Evolutionary conservation across 1,140 invertebrate species (phyloP).

Genomic region (Drosophila guanche): DNA sequence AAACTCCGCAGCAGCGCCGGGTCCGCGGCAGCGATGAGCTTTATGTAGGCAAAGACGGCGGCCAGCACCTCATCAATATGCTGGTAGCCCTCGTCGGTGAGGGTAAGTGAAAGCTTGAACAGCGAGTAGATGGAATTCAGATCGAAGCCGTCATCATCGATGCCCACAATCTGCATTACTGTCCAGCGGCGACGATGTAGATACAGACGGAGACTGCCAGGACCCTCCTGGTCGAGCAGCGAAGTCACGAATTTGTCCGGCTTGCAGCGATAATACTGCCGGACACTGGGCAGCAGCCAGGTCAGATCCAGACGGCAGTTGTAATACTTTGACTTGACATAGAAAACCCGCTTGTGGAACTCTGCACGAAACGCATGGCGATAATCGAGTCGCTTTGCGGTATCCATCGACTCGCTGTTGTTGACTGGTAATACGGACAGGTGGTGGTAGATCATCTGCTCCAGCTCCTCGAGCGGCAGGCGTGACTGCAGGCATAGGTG

Average conservation of each 20-base stretch:
- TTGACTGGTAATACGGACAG: slow-evolving; percentile 88
- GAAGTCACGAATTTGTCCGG: slow-evolving; percentile 92
- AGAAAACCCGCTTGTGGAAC: slow-evolving; percentile 89
- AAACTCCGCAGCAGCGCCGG: slow-evolving; percentile 83
- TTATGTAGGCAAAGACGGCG: slow-evolving; percentile 90
- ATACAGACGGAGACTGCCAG: slow-evolving; percentile 93
- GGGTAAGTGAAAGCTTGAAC: slow-evolving; percentile 89
- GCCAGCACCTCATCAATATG: slow-evolving; percentile 89
- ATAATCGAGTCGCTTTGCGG: slow-evolving; percentile 80
- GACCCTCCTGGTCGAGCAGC: slow-evolving; percentile 94
- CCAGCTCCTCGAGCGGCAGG: slow-evolving; percentile 90
- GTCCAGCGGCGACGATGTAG: slow-evolving; percentile 93
- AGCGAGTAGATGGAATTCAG: slow-evolving; percentile 89
- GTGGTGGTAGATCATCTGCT: slow-evolving; percentile 86
- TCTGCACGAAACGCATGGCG: slow-evolving; percentile 86
- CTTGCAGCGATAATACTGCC: slow-evolving; percentile 88
- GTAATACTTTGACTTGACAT: slow-evolving; percentile 91
- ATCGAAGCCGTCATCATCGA: slow-evolving; percentile 90
- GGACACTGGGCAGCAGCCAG: slow-evolving; percentile 91
- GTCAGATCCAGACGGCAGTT: slow-evolving; percentile 88
- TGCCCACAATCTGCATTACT: slow-evolving; percentile 89
- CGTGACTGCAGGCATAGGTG: slow-evolving; percentile 92
- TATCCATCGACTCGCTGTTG: slow-evolving; percentile 86
- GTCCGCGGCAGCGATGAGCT: slow-evolving; percentile 86
- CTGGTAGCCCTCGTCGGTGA: slow-evolving; percentile 92